Evolutionary conservation across 2,888 invertebrate genomes (phyloP), one percentile per base, ranked within the genome.

Genomic region (Nipponacmea schrenckii): DNA sequence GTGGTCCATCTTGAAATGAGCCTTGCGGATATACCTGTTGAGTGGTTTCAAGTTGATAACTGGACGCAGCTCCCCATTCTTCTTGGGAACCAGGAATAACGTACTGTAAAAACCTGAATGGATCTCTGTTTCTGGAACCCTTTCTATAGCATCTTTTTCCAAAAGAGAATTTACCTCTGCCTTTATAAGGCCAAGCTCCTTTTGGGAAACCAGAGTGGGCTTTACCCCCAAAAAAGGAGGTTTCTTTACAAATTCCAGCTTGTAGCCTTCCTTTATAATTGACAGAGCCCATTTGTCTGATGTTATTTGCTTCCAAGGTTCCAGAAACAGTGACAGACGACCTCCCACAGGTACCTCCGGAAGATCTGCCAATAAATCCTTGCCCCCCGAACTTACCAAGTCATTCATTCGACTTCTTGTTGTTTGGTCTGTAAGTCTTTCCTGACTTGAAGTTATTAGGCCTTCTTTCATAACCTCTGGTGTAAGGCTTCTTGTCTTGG

Each of bases 1-100:
- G 5, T 70, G 71, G 64, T 74, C 74, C 74, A 75, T 74, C 50
- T 75, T 77, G 77, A 77, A 77, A 68, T 75, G 74, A 45, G 74
- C 69, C 50, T 72, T 77, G 62, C 20, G 7, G 63, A 77, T 74
- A 72, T 77, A 77, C 71, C 39, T 24, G 69, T 77, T 77, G 62
- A 77, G 74, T 31, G 75, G 77, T 50, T 67, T 75, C 14, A 72
- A 63, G 62, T 74, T 76, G 65, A 72, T 72, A 71, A 56, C 56
- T 8, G 56, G 56, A 20, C 56, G 20, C n/a, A 56, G 56, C 20
- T 56, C 56, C 56, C 56, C 65, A 12, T 48, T 68, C 64, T 74
- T 74, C 46, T 76, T 73, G 46, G 65, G 44, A 26, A 71, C 73
- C 44, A 72, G 68, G 68, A 75, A 77, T 70, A 73, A 69, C 26